Percentiles rank a stretch among this genome's conserved stretches.
Conservation (phyloP, 2,797 vertebrate species). For the Silurus lanzhouensis region DNA sequence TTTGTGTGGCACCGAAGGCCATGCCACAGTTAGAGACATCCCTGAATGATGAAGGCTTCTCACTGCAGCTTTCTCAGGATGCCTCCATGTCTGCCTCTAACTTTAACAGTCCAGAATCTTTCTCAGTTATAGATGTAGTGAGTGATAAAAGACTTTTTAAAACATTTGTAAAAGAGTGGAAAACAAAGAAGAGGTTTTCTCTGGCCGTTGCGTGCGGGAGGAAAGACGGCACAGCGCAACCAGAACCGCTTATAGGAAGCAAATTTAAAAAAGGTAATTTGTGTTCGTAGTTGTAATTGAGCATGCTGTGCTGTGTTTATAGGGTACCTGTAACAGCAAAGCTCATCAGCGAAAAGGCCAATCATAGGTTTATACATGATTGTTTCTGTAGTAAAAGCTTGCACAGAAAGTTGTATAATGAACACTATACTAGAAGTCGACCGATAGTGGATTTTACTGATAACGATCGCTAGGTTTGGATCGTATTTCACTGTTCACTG, state of each 20-base stretch:
- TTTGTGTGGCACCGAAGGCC: constrained; percentile 26
- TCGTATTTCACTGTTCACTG: too few species aligned
- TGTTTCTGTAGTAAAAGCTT: background rate
- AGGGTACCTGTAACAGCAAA: background rate
- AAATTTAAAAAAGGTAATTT: constrained; percentile 84
- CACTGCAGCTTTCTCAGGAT: constrained; percentile 81
- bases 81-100: constrained; percentile 57
- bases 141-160: constrained; percentile 85
- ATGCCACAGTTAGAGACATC: constrained; percentile 57
- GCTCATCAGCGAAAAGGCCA: background rate
- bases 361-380: background rate
- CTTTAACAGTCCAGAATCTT: constrained; percentile 75
- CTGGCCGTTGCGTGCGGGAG: constrained; percentile 88
- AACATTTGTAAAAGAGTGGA: constrained; percentile 91
- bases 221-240: constrained; percentile 64
- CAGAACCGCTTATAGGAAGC: constrained; percentile 75
- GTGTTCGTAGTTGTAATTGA: background rate
- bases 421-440: background rate
- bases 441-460: too few species aligned
- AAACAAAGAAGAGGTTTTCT: constrained; percentile 80
- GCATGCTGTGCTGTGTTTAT: background rate
- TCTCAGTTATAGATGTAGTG: constrained; percentile 92
- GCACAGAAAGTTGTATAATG: background rate
- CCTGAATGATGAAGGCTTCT: constrained; percentile 70
- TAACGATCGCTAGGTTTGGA: too few species aligned